Percentiles rank a stretch among this genome's conserved stretches.
phyloP scores from a whole-genome alignment of 92 coral and sea anemone genomes.

The Ricordea florida region DNA sequence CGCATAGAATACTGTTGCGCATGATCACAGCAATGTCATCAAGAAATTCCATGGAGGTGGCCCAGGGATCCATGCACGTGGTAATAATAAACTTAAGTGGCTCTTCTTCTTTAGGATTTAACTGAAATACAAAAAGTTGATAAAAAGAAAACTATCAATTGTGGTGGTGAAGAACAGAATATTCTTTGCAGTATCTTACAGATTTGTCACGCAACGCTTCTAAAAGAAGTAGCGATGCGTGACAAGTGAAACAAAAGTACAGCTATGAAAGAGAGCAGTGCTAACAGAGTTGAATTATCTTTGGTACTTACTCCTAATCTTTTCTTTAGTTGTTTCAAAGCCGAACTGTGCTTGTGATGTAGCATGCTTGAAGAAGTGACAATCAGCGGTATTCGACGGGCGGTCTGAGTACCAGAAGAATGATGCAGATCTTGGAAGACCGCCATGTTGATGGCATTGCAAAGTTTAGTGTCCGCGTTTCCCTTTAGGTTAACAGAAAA shows the following conservation, averaged over 20 bases:
- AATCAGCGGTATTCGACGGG: conserved; percentile 76
- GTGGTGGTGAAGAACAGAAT: no score
- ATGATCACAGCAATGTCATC: conserved; percentile 10
- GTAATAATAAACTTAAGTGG: conserved; percentile 33
- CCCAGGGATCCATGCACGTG: conserved; percentile 55
- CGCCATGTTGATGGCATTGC: conserved; percentile 65
- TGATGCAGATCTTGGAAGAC: conserved; percentile 65
- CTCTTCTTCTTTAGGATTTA: conserved; percentile 3
- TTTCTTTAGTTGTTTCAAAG: conserved; percentile 62
- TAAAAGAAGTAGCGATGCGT: no score
- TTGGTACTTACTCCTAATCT: conserved; percentile 89
- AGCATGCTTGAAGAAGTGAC: conserved; percentile 80
- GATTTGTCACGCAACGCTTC: no score
- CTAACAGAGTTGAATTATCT: no score
- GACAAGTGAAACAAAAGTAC: no score
- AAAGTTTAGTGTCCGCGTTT: conserved; percentile 52
- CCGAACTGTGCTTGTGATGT: conserved; percentile 45
- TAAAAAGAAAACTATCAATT: no score
- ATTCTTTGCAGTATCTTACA: no score
- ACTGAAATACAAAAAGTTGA: background rate
- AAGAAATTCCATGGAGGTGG: conserved; percentile 10
- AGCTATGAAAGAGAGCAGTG: no score
- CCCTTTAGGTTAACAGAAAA: conserved; percentile 79
- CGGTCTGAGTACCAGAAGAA: conserved; percentile 49
- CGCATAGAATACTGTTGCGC: conserved; percentile 37